Conservation (phyloP, 2,113 vertebrate species). For the Chamaea fasciata region DNA sequence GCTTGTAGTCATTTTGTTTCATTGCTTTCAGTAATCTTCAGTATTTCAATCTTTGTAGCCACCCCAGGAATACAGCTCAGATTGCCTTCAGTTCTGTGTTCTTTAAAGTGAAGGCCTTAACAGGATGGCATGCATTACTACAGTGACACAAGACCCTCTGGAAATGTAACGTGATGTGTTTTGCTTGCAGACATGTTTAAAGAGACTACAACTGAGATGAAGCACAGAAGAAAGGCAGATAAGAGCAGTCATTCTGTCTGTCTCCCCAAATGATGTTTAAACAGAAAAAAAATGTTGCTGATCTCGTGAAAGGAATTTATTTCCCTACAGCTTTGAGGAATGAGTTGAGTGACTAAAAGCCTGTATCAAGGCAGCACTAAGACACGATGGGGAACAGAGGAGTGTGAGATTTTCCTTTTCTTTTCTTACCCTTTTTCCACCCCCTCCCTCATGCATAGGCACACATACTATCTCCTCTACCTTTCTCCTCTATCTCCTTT, state of each 20-base stretch:
- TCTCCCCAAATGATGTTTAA: neutral
- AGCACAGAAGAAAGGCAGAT: neutral
- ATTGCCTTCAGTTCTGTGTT: neutral
- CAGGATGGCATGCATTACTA: neutral
- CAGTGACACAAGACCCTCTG: neutral
- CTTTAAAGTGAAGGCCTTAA: neutral
- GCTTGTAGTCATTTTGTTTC: neutral
- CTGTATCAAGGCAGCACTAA: neutral
- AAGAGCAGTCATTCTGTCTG: neutral
- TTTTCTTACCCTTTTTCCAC: neutral
- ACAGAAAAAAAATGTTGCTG: neutral
- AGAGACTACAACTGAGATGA: neutral
- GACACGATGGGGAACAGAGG: neutral
- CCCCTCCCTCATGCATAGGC: no score
- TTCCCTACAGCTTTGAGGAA: neutral
- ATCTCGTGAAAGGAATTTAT: neutral
- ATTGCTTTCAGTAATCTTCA: neutral
- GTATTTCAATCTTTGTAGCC: neutral
- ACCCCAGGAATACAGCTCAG: neutral
- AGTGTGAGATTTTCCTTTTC: neutral
- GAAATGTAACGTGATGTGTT: neutral
- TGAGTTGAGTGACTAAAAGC: neutral
- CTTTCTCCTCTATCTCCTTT: neutral
- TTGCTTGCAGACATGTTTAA: conserved; percentile 7
- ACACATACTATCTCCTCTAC: neutral